Evolutionary conservation across 1,140 invertebrate genomes (phyloP), one percentile per base, ranked within the genome.

Genomic region (Drosophila novamexicana): DNA sequence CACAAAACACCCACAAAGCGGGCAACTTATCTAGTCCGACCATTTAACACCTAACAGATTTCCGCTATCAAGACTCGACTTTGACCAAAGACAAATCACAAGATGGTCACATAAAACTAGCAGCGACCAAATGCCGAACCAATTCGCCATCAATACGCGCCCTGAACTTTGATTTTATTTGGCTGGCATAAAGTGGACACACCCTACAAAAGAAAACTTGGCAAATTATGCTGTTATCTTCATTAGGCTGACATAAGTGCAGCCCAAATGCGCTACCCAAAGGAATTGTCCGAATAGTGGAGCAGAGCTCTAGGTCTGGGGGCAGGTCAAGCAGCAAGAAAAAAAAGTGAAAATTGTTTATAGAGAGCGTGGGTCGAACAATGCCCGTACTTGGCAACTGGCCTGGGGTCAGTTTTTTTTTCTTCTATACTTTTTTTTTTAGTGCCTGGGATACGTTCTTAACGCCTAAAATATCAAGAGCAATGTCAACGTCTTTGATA

Each of bases 211-310:
- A 58, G 14, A 37, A 36, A 78, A 71, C 54, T 68, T 86, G 62
- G 65, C 85, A 89, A 90, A 90, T 89, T 89, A 90, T 90, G 85
- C 80, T 89, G 85, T 89, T 89, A 89, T 89, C 84, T 89, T 89
- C 84, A 89, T 89, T 89, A 89, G 85, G 80, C 71, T 88, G 75
- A 89, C 84, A 89, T 89, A 89, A 90, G 84, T 90, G 84, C 84
- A 90, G 81, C 83, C 75, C 84, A 84, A 89, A 88, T 88, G 80
- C 77, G 79, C 70, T 18, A 78, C 80, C 84, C 84, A 75, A 66
- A 84, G 84, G 84, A 86, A 86, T 86, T 79, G 71, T 14, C 37
- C 12, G 7, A 8, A 53, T 32, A 16, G 45, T 29, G 32, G 57
- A 49, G 29, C 29, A 18, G 44, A 7, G 34, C 18, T 9, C 5